Conservation (phyloP, 2,797 vertebrate species). For the Acanthis flammea region DNA sequence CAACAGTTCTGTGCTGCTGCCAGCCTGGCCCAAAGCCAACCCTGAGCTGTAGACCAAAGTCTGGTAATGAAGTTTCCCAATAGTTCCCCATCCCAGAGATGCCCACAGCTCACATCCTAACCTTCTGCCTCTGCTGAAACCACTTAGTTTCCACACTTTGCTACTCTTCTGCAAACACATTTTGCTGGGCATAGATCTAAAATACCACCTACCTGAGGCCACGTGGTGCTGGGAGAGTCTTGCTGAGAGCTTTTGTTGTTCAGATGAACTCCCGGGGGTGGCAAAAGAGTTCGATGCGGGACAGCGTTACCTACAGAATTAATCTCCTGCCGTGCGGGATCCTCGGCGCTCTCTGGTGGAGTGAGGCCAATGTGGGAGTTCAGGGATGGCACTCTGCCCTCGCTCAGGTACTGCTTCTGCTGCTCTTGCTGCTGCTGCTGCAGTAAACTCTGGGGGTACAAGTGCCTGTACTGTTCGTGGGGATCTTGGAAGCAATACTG, state of each 20-base stretch:
- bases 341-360: constrained; percentile 63
- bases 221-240: constrained; percentile 70
- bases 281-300: constrained; percentile 70
- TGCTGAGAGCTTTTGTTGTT: constrained; percentile 73
- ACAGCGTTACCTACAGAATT: constrained; percentile 51
- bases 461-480: constrained; percentile 72
- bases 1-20: not conserved
- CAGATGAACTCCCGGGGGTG: constrained; percentile 66
- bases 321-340: constrained; percentile 42
- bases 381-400: constrained; percentile 61
- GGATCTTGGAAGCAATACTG: constrained; percentile 81
- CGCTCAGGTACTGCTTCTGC: constrained; percentile 72
- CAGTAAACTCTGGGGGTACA: constrained; percentile 76
- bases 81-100: not conserved
- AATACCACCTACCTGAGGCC: constrained; percentile 77
- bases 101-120: not conserved
- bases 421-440: constrained; percentile 71
- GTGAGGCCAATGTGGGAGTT: constrained; percentile 70
- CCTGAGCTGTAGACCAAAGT: not conserved
- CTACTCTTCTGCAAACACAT: not conserved
- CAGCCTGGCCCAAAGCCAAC: not conserved
- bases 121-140: not conserved
- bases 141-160: accelerated
- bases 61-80: not conserved
- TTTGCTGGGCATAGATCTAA: not conserved